Conservation (phyloP, 2,888 invertebrate genomes). For the Xanthia icteritia region DNA sequence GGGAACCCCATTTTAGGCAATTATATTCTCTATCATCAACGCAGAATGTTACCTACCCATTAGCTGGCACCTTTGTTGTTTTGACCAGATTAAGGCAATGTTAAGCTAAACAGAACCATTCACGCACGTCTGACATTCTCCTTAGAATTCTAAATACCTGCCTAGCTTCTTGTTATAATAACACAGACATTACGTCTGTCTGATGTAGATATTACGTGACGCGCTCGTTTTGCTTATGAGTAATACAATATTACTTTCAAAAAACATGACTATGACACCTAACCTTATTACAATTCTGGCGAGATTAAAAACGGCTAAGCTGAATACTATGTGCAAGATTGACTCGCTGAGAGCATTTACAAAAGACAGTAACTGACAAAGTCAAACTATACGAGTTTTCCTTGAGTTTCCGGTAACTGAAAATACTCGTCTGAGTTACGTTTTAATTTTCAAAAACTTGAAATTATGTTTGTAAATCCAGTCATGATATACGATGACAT, state of each 20-base stretch:
- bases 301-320: background rate
- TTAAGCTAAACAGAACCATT: background rate
- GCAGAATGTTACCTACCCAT: background rate
- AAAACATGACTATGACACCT: background rate
- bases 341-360: background rate
- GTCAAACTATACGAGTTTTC: background rate
- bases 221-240: conserved; percentile 19
- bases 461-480: background rate
- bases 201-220: conserved; percentile 37
- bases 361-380: background rate
- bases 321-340: background rate
- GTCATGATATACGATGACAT: background rate
- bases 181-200: conserved; percentile 24
- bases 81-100: background rate
- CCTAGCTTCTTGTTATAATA: conserved; percentile 22
- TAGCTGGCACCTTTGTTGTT: background rate
- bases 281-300: background rate
- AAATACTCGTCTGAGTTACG: background rate
- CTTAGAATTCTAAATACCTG: conserved; percentile 35
- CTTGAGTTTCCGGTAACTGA: background rate
- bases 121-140: conserved; percentile 4
- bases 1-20: too few relatives aligned
- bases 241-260: conserved; percentile 11
- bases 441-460: background rate
- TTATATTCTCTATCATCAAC: background rate